Conservation (phyloP, 2,113 vertebrate genomes). For the Sinocyclocheilus maitianheensis region DNA sequence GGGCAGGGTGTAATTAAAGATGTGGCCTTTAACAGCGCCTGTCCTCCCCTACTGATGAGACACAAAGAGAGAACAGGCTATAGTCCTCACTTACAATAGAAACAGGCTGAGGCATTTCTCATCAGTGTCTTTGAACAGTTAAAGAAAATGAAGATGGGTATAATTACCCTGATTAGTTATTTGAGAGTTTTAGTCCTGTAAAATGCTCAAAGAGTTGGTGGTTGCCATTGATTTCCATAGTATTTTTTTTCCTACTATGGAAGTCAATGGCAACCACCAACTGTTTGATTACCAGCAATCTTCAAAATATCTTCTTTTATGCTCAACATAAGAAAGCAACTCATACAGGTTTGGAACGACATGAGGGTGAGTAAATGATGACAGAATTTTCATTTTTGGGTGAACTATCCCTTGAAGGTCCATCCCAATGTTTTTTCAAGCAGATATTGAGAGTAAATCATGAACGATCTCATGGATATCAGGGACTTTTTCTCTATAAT, state of each 20-base stretch:
- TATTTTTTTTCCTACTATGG: too few species aligned
- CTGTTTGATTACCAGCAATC: too few species aligned
- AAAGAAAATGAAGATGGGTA: not conserved
- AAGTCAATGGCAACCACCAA: too few species aligned
- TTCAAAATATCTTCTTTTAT: too few species aligned
- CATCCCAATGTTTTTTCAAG: not conserved
- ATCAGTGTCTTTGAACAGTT: not conserved
- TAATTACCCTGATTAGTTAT: not conserved
- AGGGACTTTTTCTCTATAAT: not conserved
- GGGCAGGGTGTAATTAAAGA: conserved; percentile 70
- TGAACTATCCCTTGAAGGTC: not conserved
- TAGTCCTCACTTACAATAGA: conserved; percentile 5
- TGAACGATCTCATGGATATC: not conserved
- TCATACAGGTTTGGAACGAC: too few species aligned
- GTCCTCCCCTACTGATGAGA: conserved; percentile 60
- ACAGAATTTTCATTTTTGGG: too few species aligned
- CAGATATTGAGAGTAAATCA: not conserved
- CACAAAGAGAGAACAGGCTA: conserved; percentile 44
- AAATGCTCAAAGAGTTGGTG: not conserved
- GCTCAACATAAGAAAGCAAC: too few species aligned
- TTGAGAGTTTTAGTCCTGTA: not conserved
- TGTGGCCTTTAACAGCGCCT: conserved; percentile 68
- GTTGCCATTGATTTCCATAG: too few species aligned
- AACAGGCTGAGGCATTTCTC: conserved; percentile 20
- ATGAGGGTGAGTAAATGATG: too few species aligned